Conservation (phyloP, 1,140 invertebrate genomes). For the Phymastichus coffea region DNA sequence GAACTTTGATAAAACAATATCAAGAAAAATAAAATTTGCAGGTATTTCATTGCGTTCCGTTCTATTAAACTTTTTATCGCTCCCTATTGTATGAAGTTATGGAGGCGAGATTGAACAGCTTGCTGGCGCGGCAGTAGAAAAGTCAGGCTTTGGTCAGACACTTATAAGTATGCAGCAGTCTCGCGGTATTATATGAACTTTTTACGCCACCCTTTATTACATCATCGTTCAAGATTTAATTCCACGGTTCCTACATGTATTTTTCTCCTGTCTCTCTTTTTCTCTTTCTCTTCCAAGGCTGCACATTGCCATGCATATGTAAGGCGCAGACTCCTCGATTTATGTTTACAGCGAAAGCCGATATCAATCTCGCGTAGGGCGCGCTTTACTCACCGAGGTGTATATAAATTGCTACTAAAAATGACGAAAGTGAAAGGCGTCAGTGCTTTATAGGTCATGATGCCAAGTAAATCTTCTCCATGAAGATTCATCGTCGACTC, state of each 20-base stretch:
- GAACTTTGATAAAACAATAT: no score
- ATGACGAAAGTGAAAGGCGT: background rate
- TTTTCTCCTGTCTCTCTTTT: background rate
- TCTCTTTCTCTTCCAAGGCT: background rate
- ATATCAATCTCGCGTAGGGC: background rate
- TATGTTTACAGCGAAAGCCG: slow-evolving; percentile 1
- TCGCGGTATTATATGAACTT: background rate
- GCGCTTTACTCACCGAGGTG: background rate
- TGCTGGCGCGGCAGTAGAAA: slow-evolving; percentile 8
- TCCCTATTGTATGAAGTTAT: no score
- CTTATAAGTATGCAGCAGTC: no score
- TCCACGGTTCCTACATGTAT: no score
- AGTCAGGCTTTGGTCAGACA: background rate
- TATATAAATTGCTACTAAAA: slow-evolving; percentile 5
- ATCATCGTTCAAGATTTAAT: no score
- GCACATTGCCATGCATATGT: background rate
- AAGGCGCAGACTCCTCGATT: no score
- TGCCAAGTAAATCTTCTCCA: no score
- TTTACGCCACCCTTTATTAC: background rate
- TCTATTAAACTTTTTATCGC: no score
- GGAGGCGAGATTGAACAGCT: no score
- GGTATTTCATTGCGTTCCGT: no score
- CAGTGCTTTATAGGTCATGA: background rate
- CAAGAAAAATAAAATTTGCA: no score
- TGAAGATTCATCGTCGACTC: no score